Base-by-base conservation (phyloP, 2,113 vertebrate species). In the Xyliphius kryptos region DNA sequence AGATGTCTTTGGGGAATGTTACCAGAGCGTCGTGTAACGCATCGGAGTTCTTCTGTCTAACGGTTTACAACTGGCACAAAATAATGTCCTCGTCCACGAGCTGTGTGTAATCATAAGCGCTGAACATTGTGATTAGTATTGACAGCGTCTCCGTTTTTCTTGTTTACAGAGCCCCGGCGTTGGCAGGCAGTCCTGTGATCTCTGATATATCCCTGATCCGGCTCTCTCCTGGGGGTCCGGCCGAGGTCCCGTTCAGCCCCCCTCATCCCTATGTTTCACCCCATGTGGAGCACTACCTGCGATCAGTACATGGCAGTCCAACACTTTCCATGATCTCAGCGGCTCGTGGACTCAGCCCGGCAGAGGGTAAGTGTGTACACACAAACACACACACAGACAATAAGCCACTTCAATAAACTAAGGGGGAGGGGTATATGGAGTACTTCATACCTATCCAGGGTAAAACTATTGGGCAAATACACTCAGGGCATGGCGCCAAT, bases 251-350 rank as follows among this genome's bases (percentile, higher is more conserved):
- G 14, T 97, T 97, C 83, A 89, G 81, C 58, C 84, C 89, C 0
- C 84, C 91, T 0, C 92, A 94, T 74, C 89, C 90, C 0, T 97
- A 95, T 63, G 71, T 94, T 77, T 83, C 74, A 48, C 91, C 94
- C 3, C 93, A 98, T 76, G 83, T 97, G 91, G 95, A 97, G 79
- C 95, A 98, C 74, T 98, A 97, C 86, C 88, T 98, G 77, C 91
- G 91, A 53, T 91, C 94, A 0, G 68, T 96, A 73, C 95, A 97
- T 68, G 41, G 88, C 83, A 92, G 94, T 80, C 95, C 95, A 49
- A 86, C 92, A 0, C 89, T 97, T 55, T 94, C 94, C 1, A 87
- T 94, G 85, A 91, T 97, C 86, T 92, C 95, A 0, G 90, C 92
- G 0, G 89, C 92, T 58, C 76, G 92, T 56, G 92, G 93, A 37